Percentiles rank a stretch among this genome's conserved stretches.
These are phyloP conservation scores for Prinia subflava DNA, from an alignment of 2,113 vertebrate species.

Conservation along the genomic window DNA sequence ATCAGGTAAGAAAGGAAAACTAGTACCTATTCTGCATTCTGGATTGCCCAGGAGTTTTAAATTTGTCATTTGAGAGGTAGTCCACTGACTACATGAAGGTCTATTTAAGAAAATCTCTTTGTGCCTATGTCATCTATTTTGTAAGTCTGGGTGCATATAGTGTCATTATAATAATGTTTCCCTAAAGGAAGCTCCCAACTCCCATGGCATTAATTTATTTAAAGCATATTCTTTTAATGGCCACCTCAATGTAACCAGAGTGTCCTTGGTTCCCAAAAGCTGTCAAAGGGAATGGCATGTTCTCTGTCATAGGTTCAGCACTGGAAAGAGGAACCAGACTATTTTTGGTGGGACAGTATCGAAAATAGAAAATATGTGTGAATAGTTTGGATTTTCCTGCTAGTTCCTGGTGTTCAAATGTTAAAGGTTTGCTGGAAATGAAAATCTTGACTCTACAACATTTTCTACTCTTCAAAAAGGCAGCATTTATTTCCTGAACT, in stretches of 20 bases:
- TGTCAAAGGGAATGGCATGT: neutral
- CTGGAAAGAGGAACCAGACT: neutral
- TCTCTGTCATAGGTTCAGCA: neutral
- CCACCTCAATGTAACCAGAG: neutral
- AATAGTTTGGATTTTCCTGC: neutral
- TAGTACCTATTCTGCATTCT: neutral
- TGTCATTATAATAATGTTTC: neutral
- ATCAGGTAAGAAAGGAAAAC: neutral
- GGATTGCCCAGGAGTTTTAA: neutral
- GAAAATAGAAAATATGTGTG: neutral
- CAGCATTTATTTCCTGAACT: constrained; percentile 18
- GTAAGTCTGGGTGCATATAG: neutral
- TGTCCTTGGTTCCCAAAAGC: neutral
- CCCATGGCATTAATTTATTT: neutral
- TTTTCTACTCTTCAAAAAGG: neutral
- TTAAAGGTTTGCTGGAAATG: constrained; percentile 11
- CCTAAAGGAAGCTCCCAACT: neutral
- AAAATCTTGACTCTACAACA: neutral
- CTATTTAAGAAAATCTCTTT: neutral
- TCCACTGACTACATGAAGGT: neutral
- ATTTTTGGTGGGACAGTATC: neutral
- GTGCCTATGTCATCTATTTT: neutral
- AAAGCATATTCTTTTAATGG: neutral
- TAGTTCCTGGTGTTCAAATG: neutral
- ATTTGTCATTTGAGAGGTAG: neutral